Evolutionary conservation across 1,140 invertebrate species (phyloP).

Genomic region (Macrocentrus cingulum): DNA sequence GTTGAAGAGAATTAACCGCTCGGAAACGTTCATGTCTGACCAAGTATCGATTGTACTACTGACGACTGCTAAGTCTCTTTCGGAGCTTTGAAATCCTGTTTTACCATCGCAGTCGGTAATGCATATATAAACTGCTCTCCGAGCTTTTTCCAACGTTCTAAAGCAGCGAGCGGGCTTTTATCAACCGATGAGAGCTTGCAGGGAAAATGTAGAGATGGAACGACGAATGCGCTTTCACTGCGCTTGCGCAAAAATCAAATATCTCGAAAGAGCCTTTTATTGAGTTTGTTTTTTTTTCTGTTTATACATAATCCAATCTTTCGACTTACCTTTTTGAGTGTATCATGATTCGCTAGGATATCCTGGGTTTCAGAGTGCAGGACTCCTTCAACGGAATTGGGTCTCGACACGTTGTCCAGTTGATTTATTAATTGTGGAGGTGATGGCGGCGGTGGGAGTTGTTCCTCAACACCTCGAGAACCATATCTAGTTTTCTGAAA

Average conservation of each 20-base stretch:
- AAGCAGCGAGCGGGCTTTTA: no score
- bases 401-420: conserved; percentile 44
- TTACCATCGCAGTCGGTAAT: no score
- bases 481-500: conserved; percentile 63
- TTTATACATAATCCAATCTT: not conserved
- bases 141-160: no score
- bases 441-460: conserved; percentile 62
- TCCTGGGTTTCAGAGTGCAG: conserved; percentile 44
- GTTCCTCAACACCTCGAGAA: conserved; percentile 53
- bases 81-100: no score
- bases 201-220: no score
- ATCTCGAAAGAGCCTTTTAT: conserved; percentile 1
- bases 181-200: no score
- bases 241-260: conserved; percentile 10
- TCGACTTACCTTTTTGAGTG: conserved; percentile 8
- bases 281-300: not conserved
- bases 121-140: no score
- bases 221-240: no score
- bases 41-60: no score
- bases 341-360: conserved; percentile 37
- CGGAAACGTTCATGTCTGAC: no score
- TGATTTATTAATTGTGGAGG: conserved; percentile 52
- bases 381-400: conserved; percentile 48
- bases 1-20: no score
- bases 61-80: no score